phyloP scores from a whole-genome alignment of 2,888 invertebrate species.

The Blastobasis lacticolella region DNA sequence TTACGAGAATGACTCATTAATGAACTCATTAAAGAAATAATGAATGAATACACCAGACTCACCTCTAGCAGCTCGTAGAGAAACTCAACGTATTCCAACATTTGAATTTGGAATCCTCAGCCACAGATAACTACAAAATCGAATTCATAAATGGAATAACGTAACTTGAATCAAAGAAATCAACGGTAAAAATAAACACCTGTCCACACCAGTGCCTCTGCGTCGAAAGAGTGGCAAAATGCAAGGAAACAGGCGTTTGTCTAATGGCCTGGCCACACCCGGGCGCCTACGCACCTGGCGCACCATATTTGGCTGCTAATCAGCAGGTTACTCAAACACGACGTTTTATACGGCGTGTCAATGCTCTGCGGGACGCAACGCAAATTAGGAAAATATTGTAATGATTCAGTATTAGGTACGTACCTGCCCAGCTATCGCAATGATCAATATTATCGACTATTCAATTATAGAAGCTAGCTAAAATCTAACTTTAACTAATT shows the following conservation, averaged over 20 bases:
- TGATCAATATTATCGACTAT: constrained; percentile 15
- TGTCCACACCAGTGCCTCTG: constrained; percentile 29
- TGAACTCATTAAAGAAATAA: too few species aligned
- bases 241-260: constrained; percentile 39
- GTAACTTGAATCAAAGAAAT: neutral
- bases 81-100: constrained; percentile 59
- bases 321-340: constrained; percentile 31
- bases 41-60: constrained; percentile 13
- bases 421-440: constrained; percentile 18
- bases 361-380: neutral
- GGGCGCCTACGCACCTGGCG: constrained; percentile 50
- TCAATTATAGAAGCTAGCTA: too few species aligned
- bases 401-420: constrained; percentile 5
- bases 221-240: constrained; percentile 39
- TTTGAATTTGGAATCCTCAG: constrained; percentile 10
- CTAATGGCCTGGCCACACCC: constrained; percentile 49
- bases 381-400: constrained; percentile 17
- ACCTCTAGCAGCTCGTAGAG: constrained; percentile 61
- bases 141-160: too few species aligned
- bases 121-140: constrained; percentile 16
- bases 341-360: constrained; percentile 1
- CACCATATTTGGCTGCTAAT: constrained; percentile 49
- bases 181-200: constrained; percentile 3
- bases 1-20: neutral
- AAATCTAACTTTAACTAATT: too few species aligned